Evolutionary conservation across 2,888 invertebrate genomes (phyloP), one percentile per base, ranked within the genome.

Genomic region (Poecilus cupreus): DNA sequence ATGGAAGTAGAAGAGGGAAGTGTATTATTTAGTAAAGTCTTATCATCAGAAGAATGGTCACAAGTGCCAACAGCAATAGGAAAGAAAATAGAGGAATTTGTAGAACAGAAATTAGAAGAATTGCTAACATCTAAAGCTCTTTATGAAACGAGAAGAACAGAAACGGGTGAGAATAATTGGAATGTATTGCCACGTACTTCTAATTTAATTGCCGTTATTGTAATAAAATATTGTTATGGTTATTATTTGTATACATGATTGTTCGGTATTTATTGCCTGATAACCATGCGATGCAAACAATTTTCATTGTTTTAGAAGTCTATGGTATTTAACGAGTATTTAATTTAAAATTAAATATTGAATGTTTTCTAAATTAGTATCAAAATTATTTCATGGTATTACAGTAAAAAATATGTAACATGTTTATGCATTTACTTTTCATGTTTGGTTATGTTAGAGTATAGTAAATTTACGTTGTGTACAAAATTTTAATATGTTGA

Each of bases 51-150:
- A 79, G 93, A 93, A 88, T 90, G 92, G 87, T 87, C 89, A 68
- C 89, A 89, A 84, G 90, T 93, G 82, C 91, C 93, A 80, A 87
- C 88, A 81, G 90, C 89, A 84, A 88, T 92, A 82, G 90, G 90
- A 24, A 88, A 91, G 84, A 95, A 95, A 89, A 90, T 96, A 49
- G 93, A 93, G 85, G 88, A 87, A 39, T 91, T 91, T 85, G 90
- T 93, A 75, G 91, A 90, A 68, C 90, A 91, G 81, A 93, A 93
- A 87, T 93, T 94, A 86, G 94, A 94, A 85, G 94, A 94, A 87
- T 93, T 93, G 84, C 90, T 95, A 85, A 94, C 94, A 80, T 91
- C 94, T 26, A 94, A 94, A 89, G 95, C 95, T 2, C 90, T 95
- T 32, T 93, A 93, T 83, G 94, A 94, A 89, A 92, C 93, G 82